Percentiles rank a stretch among this genome's conserved stretches.
These are phyloP conservation scores for Tachina fera DNA, from an alignment of 2,888 invertebrate genomes.

Conservation along the genomic window DNA sequence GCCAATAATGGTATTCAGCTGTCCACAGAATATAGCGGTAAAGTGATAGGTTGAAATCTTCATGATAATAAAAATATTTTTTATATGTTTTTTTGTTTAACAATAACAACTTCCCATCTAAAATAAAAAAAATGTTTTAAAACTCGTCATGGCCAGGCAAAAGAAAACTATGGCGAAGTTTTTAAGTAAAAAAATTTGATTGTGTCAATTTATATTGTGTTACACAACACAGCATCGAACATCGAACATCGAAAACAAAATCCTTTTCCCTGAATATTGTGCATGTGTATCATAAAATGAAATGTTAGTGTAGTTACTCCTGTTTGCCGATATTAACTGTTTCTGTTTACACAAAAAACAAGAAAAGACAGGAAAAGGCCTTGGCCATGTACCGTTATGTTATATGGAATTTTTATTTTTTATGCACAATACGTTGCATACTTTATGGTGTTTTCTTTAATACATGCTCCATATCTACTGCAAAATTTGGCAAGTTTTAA, in stretches of 20 bases:
- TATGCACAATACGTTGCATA: conserved; percentile 28
- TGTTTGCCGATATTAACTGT: conserved; percentile 36
- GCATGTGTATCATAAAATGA: background rate
- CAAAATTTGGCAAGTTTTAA: conserved; percentile 19
- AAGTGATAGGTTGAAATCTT: too few relatives aligned
- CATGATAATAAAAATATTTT: too few relatives aligned
- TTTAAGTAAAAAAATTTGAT: conserved; percentile 20
- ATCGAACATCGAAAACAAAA: background rate
- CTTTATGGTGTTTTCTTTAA: conserved; percentile 29
- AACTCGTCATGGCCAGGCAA: background rate
- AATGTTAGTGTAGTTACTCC: background rate
- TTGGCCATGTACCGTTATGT: conserved; percentile 10
- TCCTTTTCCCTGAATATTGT: background rate
- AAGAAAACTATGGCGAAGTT: background rate
- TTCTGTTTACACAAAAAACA: background rate
- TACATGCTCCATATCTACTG: background rate
- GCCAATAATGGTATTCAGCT: too few relatives aligned
- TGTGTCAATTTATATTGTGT: conserved; percentile 15
- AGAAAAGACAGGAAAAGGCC: background rate
- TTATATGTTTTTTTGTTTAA: background rate
- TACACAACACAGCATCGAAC: conserved; percentile 2
- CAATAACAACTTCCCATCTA: background rate
- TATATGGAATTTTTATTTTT: conserved; percentile 25
- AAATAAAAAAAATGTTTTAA: background rate
- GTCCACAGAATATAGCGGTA: too few relatives aligned